Base-by-base conservation (phyloP, 2,888 invertebrate species). In the Sesia bembeciformis region DNA sequence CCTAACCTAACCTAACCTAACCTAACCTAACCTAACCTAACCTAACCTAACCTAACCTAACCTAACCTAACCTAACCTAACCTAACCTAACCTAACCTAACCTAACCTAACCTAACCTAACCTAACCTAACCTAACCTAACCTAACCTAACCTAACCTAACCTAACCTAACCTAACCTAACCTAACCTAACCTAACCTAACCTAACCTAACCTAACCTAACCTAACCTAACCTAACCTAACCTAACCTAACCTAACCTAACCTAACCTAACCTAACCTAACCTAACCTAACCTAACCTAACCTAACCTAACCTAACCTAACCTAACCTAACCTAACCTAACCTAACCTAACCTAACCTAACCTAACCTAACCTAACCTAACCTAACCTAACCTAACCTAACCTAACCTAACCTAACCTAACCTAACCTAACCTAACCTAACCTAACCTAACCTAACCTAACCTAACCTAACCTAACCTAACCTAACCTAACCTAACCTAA, bases 401-500 rank as follows among this genome's bases (percentile, higher is more conserved):
- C 60, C 58, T 59, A 60, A 58, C 58, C 58, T 57, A 58, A 59
- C 59, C 59, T 55, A 58, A 58, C 57, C 59, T 56, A 59, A 57
- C 57, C 57, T 57, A 56, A 58, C 56, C 60, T 57, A 58, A 58
- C 56, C 58, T 59, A 59, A 57, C 60, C 57, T 58, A 57, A 56
- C 57, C 57, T 58, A 56, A 57, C 58, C 58, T 58, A 60, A 60
- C 60, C 58, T 57, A 58, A 58, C 58, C 60, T 60, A 58, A 57
- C 58, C 58, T 57, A 59, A 58, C 61, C 61, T 58, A 61, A 59
- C 59, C 61, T 60, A 60, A 61, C 61, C 61, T 59, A 60, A 62
- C 62, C 62, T 60, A 62, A 62, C 62, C 62, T 62, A 62, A 61
- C 59, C 59, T 59, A 61, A 61, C 60, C 60, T 59, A 60, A 60